Conservation (phyloP, 1,140 invertebrate species). For the Aricia agestis region DNA sequence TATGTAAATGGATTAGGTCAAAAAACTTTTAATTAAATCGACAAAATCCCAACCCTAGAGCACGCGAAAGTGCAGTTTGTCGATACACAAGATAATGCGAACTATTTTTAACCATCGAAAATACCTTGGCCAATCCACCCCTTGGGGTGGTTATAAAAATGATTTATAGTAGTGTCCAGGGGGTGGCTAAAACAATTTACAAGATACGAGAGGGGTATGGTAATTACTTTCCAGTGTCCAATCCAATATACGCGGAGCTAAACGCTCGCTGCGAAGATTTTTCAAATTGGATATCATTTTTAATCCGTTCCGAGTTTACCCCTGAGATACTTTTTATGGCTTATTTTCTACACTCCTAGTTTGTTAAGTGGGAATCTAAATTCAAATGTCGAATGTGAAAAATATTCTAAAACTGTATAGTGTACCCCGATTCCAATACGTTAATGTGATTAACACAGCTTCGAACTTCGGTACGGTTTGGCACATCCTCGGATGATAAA, state of each 20-base stretch:
- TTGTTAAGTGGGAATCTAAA: background rate
- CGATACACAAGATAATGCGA: slow-evolving; percentile 44
- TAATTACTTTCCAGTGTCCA: slow-evolving; percentile 43
- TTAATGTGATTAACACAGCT: too few relatives aligned
- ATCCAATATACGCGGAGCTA: slow-evolving; percentile 14
- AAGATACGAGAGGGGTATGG: slow-evolving; percentile 41
- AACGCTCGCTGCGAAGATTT: slow-evolving; percentile 10
- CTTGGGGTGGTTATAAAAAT: slow-evolving; percentile 60
- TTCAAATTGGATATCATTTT: slow-evolving; percentile 20
- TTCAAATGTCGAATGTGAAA: background rate
- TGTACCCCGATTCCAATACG: too few relatives aligned
- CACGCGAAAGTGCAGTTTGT: slow-evolving; percentile 60
- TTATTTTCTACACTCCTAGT: background rate
- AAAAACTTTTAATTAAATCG: background rate
- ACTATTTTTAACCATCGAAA: slow-evolving; percentile 56
- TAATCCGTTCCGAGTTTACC: background rate
- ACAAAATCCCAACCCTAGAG: slow-evolving; percentile 23
- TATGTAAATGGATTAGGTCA: background rate
- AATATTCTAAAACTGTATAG: too few relatives aligned
- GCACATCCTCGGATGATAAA: too few relatives aligned
- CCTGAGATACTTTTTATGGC: background rate
- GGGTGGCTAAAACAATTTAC: slow-evolving; percentile 70
- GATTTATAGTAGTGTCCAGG: slow-evolving; percentile 68
- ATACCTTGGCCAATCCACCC: slow-evolving; percentile 37
- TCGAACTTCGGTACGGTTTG: too few relatives aligned